Evolutionary conservation across 2,797 vertebrate genomes (phyloP).

Genomic region (Danio choprae): DNA sequence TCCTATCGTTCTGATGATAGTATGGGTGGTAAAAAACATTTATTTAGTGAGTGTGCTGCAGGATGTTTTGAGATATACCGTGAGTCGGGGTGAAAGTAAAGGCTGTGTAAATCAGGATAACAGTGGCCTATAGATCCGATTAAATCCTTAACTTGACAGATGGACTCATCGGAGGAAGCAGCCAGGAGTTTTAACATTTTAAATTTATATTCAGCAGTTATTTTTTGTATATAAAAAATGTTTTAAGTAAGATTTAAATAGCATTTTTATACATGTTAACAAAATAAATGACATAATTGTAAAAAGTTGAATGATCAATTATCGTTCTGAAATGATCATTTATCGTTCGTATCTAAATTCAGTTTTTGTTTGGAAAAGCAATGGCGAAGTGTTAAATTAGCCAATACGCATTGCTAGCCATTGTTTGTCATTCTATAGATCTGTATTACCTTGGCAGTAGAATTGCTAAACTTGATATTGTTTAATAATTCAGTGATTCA

Average conservation of each 20-base stretch:
- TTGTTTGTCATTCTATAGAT: not conserved
- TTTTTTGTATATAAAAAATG: not conserved
- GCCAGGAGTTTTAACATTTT: not conserved
- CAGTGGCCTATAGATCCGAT: constrained; percentile 54
- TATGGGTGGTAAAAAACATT: not conserved
- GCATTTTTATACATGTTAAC: not conserved
- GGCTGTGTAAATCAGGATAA: constrained; percentile 49
- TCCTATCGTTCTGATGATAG: not conserved
- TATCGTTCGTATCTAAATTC: not conserved
- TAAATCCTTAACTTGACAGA: constrained; percentile 58
- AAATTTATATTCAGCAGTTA: not conserved
- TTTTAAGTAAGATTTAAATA: not conserved
- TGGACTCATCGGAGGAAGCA: constrained; percentile 38
- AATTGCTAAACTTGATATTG: not conserved
- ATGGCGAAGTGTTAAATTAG: not conserved
- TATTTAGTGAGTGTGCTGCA: not conserved
- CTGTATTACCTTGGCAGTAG: not conserved
- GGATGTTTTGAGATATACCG: not conserved
- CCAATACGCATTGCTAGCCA: not conserved
- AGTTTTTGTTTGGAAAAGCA: not conserved
- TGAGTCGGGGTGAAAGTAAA: constrained; percentile 42
- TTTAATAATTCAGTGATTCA: not conserved
- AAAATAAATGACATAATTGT: not conserved
- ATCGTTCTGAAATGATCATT: not conserved
- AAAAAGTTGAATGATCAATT: not conserved